These are phyloP conservation scores for Acrocera orbiculus DNA, from an alignment of 2,888 invertebrate genomes.

Conservation along the genomic window DNA sequence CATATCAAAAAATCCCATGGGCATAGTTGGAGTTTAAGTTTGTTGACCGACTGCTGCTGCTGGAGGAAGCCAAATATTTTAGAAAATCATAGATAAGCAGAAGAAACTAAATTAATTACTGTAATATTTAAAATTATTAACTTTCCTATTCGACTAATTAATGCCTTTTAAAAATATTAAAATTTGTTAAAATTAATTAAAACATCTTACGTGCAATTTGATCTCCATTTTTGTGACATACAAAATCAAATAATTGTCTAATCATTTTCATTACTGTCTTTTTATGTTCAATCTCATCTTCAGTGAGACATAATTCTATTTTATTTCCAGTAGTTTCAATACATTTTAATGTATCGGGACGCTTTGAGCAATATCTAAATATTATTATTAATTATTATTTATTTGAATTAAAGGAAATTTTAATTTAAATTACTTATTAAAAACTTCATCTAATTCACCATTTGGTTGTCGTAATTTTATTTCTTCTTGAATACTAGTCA, in stretches of 20 bases:
- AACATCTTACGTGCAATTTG: constrained; percentile 59
- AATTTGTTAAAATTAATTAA: no score
- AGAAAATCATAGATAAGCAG: no score
- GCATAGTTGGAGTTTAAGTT: no score
- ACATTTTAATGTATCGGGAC: constrained; percentile 32
- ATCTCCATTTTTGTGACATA: constrained; percentile 66
- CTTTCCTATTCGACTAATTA: no score
- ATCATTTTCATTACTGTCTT: constrained; percentile 47
- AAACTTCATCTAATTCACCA: constrained; percentile 51
- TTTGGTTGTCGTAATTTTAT: constrained; percentile 50
- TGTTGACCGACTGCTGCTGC: no score
- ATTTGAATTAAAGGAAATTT: background rate
- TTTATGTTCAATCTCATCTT: constrained; percentile 41
- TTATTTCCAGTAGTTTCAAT: constrained; percentile 38
- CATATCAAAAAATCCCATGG: no score
- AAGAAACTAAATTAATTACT: no score
- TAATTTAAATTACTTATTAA: constrained; percentile 37
- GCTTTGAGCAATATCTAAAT: constrained; percentile 48
- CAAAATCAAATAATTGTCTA: constrained; percentile 49
- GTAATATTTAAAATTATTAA: no score
- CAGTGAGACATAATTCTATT: constrained; percentile 44
- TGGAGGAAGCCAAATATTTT: no score
- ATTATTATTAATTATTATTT: constrained; percentile 14
- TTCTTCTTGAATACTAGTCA: constrained; percentile 40
- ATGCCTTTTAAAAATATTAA: no score